Evolutionary conservation across 2,797 vertebrate genomes (phyloP).

Genomic region (Furcifer pardalis): DNA sequence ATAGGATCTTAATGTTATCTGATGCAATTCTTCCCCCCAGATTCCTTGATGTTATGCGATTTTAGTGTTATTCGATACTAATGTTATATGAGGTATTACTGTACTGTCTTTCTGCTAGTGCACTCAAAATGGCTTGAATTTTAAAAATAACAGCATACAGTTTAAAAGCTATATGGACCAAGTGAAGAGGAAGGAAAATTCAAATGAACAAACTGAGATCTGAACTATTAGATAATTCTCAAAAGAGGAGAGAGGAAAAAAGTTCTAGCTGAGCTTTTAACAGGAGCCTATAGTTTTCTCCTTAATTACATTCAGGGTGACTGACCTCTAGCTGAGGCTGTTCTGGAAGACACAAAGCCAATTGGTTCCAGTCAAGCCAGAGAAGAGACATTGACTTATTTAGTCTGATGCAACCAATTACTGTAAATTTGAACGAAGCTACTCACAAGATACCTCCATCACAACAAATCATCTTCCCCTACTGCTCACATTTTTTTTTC

Average conservation of each 20-base stretch:
- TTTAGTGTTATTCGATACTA: too few relatives aligned
- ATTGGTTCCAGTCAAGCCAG: background rate
- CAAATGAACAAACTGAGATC: background rate
- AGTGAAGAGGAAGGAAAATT: background rate
- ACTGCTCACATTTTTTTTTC: too few relatives aligned
- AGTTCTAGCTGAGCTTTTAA: background rate
- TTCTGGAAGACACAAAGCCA: background rate
- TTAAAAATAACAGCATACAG: background rate
- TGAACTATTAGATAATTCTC: background rate
- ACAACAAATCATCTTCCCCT: background rate
- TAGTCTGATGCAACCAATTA: background rate
- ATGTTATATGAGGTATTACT: too few relatives aligned
- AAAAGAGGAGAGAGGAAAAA: background rate
- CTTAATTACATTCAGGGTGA: background rate
- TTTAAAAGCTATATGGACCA: background rate
- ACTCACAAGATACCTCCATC: background rate
- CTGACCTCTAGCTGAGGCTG: background rate
- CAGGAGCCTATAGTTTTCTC: background rate
- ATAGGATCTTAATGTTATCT: too few relatives aligned
- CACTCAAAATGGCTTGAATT: background rate
- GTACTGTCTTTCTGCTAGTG: background rate
- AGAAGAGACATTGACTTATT: background rate
- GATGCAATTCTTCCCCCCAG: too few relatives aligned
- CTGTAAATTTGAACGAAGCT: background rate
- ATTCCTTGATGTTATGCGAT: too few relatives aligned